Base-by-base conservation (phyloP, 2,113 vertebrate genomes). In the Emydura subglobosa region DNA sequence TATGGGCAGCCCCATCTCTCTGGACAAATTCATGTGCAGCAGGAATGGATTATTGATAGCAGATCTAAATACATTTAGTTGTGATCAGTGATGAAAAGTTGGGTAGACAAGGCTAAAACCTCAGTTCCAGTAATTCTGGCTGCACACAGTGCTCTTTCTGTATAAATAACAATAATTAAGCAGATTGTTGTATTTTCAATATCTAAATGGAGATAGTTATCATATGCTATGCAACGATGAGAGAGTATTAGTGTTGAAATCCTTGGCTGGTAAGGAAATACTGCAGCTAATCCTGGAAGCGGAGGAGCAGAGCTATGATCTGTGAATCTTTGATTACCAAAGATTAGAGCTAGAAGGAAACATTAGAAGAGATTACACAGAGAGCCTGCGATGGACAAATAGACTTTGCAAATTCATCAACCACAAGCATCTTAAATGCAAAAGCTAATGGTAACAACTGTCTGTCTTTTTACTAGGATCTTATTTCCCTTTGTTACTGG, bases 391-490 rank as follows among this genome's bases (percentile, higher is more conserved):
- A 44, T 10, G 86, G 82, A 44, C 44, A 91, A 44, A 86, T 88
- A 1, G 93, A 68, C 80, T 96, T 90, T 93, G 94, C 91, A 97
- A 95, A 97, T 93, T 94, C 91, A 97, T 79, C 83, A 94, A 91
- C 53, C 47, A 54, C 11, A 11, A 42, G 42, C 51, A 94, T 91
- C 90, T 95, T 86, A 95, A 95, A 96, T 95, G 85, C 85, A 96
- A 95, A 96, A 85, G 51, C 85, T 85, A 74, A 50, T 27, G 83
- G 51, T 68, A 95, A 93, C 95, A 53, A 0, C 31, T 57, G 12
- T 39, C 76, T 89, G 74, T 92, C 86, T 78, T 87, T 90, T 61
- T 88, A 29, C 85, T 72, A 86, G 78, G 76, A 53, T 95, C 82
- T 83, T 76, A 29, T 21, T 88, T 92, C 72, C 74, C 94, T 91